Conservation (phyloP, 2,888 invertebrate species). For the Chalcosyrphus nemorum region DNA sequence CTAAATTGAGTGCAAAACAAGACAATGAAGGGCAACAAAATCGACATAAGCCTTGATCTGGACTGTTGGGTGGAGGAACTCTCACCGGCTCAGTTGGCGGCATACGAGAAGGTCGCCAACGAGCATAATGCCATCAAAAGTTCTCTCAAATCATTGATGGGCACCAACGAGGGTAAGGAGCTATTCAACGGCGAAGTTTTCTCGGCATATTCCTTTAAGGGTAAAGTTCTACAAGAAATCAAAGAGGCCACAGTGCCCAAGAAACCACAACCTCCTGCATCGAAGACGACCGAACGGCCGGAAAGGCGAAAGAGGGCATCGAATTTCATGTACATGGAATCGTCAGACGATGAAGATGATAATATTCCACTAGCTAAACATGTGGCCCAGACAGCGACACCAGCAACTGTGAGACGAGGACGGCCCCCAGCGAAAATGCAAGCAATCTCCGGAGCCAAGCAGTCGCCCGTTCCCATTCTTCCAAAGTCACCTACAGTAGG, state of each 20-base stretch:
- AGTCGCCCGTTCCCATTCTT: background rate
- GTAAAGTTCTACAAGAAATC: constrained; percentile 80
- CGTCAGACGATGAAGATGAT: constrained; percentile 82
- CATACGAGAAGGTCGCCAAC: constrained; percentile 85
- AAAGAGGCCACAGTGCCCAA: constrained; percentile 80
- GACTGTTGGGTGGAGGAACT: constrained; percentile 89
- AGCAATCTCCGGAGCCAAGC: background rate
- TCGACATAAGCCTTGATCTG: constrained; percentile 83
- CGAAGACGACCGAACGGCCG: constrained; percentile 44
- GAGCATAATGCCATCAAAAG: constrained; percentile 87
- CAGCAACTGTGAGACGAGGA: constrained; percentile 17
- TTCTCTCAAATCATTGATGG: constrained; percentile 83
- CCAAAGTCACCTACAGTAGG: constrained; percentile 24
- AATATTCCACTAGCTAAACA: constrained; percentile 83
- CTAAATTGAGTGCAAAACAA: background rate
- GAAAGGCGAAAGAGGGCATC: constrained; percentile 75
- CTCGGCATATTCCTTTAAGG: constrained; percentile 86
- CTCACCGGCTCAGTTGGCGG: constrained; percentile 85
- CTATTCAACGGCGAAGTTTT: constrained; percentile 87
- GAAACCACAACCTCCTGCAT: constrained; percentile 75
- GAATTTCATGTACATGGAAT: constrained; percentile 79
- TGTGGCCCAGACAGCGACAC: constrained; percentile 75
- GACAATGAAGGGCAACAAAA: constrained; percentile 78
- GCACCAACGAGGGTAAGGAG: constrained; percentile 84
- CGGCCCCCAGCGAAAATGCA: constrained; percentile 1